These are phyloP conservation scores for Puma concolor DNA, from an alignment of 2,113 vertebrate genomes.

Conservation along the genomic window DNA sequence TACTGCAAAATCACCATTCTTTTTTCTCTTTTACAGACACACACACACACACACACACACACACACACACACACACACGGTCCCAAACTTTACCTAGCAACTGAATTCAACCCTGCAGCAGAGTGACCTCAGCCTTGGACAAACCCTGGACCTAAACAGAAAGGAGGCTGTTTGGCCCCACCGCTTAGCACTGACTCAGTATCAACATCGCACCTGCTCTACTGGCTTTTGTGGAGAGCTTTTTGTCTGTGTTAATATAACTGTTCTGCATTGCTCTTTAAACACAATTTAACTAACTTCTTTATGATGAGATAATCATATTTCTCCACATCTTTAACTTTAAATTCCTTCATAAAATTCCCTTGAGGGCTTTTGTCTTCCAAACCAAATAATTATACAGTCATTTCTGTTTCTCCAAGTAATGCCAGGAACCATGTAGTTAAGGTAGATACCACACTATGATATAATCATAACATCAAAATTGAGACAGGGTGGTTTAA, in stretches of 20 bases:
- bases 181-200: accelerated
- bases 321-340: background rate
- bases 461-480: constrained; percentile 27
- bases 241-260: background rate
- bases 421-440: background rate
- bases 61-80: background rate
- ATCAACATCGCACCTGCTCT: background rate
- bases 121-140: background rate
- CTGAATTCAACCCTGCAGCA: background rate
- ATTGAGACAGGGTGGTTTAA: background rate
- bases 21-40: background rate
- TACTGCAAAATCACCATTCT: background rate
- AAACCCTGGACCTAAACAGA: background rate
- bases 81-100: background rate
- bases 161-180: background rate
- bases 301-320: background rate
- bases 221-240: background rate
- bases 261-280: background rate
- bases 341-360: constrained; percentile 18
- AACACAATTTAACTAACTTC: background rate
- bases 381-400: background rate
- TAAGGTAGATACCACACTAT: background rate
- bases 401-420: background rate
- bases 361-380: background rate
- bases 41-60: background rate